phyloP scores from a whole-genome alignment of 2,797 vertebrate species.

The Oreochromis grahami region DNA sequence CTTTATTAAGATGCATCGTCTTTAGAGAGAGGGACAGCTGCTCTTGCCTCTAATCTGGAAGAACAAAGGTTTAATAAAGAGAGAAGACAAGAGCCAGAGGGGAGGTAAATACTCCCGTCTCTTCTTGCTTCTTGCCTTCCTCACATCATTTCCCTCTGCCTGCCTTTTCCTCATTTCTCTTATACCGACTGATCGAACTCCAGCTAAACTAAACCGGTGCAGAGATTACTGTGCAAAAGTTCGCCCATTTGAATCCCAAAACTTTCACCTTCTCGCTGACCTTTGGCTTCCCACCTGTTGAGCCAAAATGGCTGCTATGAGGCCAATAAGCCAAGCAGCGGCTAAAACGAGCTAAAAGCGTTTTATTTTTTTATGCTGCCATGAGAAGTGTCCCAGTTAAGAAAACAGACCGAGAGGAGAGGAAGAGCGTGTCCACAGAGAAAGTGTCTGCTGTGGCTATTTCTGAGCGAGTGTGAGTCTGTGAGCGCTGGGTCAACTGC shows the following conservation, averaged over 20 bases:
- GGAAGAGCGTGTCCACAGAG: slow-evolving; percentile 2
- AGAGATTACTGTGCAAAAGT: background rate
- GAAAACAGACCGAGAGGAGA: slow-evolving; percentile 15
- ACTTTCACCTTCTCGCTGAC: background rate
- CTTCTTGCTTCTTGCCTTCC: background rate
- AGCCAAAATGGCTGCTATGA: background rate
- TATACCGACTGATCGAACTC: background rate
- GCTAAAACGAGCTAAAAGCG: background rate
- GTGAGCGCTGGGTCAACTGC: slow-evolving; percentile 16
- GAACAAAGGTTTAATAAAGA: slow-evolving; percentile 69
- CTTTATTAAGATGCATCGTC: slow-evolving; percentile 66
- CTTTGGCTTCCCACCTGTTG: background rate
- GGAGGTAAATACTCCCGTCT: slow-evolving; percentile 20
- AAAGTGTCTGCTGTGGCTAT: slow-evolving; percentile 5
- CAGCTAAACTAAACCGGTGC: background rate
- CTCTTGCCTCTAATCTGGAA: slow-evolving; percentile 52
- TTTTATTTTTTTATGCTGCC: background rate
- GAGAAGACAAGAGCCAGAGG: slow-evolving; percentile 39
- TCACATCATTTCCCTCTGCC: background rate
- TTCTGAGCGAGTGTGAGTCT: slow-evolving; percentile 5
- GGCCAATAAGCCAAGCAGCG: background rate
- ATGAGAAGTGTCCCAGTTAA: slow-evolving; percentile 37
- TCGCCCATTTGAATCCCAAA: background rate
- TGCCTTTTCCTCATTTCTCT: background rate
- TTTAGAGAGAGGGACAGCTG: slow-evolving; percentile 49